These are phyloP conservation scores for Procambarus virginalis DNA, from an alignment of 1,140 invertebrate species.

Conservation along the genomic window DNA sequence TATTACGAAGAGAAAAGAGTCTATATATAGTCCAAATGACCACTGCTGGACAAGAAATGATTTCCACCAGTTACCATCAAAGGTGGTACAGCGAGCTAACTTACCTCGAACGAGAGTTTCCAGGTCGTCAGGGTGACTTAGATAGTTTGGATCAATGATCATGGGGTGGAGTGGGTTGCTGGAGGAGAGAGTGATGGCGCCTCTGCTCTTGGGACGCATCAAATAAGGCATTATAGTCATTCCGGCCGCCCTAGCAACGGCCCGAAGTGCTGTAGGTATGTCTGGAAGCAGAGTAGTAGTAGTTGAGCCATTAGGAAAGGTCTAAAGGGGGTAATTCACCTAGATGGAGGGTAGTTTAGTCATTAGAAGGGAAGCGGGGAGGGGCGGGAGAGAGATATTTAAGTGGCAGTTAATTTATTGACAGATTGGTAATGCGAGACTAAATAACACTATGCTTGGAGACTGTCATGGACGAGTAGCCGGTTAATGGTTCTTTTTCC, in stretches of 20 bases:
- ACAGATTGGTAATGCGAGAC: no score
- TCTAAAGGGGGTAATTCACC: no score
- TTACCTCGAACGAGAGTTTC: conserved; percentile 38
- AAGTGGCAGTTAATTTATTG: neutral
- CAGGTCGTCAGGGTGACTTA: conserved; percentile 49
- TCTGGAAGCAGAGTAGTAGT: conserved; percentile 12
- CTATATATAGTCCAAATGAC: neutral
- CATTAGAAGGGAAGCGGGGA: no score
- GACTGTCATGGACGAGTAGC: no score
- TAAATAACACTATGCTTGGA: no score
- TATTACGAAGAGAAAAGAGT: neutral
- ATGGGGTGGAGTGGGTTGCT: conserved; percentile 29
- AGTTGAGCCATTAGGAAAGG: no score
- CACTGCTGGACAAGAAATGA: neutral
- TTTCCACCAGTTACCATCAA: neutral
- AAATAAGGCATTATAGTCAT: conserved; percentile 73
- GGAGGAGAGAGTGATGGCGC: conserved; percentile 19
- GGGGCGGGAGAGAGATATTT: neutral
- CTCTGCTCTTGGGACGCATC: conserved; percentile 83
- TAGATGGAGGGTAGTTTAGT: no score
- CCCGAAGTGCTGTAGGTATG: conserved; percentile 45
- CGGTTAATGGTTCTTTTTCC: no score
- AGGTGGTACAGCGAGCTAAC: neutral
- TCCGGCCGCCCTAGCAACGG: conserved; percentile 52
- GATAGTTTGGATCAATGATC: conserved; percentile 49